Base-by-base conservation (phyloP, 1,140 invertebrate genomes). In the Probaryconus sp. region DNA sequence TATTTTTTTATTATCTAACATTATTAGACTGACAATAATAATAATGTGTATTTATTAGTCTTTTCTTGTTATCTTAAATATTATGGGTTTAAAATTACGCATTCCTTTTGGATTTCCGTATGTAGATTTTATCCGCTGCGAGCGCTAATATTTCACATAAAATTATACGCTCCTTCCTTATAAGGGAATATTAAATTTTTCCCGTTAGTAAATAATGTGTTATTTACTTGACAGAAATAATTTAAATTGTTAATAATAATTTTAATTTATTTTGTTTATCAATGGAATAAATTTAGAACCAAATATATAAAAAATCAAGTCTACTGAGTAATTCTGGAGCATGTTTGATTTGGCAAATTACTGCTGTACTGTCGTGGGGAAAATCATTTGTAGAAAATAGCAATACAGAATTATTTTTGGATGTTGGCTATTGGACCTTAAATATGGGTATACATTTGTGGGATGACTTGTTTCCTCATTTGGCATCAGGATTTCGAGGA, bases 381-480 rank as follows among this genome's bases (percentile, higher is more conserved):
- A 87, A 76, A 51, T 81, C 85, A 56, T 89, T 85, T 9, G 10
- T 35, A 16, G 31, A 17, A 0, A 45, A 55, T 4, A 61, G 58
- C 26, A 1, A 69, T 76, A 20, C 16, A 58, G 47, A 86, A 84
- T 30, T 81, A 31, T 78, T 93, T 14, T 72, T 92, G 10, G 83
- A 93, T 64, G 91, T 94, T 4, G 95, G 94, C 1, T 86, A 83
- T 10, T 97, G 95, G 95, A 90, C 89, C 48, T 90, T 93, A 0
- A 85, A 91, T 20, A 87, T 91, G 64, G 94, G 94, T 0, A 84
- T 92, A 16, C 85, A 88, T 18, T 87, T 93, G 43, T 85, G 85
- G 0, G 94, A 96, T 77, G 88, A 90, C 4, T 81, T 96, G 26
- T 96, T 96, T 83, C 94, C 94, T 0, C 94, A 97, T 76, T 87